Evolutionary conservation across 2,888 invertebrate genomes (phyloP).

Genomic region (Ceriagrion tenellum): DNA sequence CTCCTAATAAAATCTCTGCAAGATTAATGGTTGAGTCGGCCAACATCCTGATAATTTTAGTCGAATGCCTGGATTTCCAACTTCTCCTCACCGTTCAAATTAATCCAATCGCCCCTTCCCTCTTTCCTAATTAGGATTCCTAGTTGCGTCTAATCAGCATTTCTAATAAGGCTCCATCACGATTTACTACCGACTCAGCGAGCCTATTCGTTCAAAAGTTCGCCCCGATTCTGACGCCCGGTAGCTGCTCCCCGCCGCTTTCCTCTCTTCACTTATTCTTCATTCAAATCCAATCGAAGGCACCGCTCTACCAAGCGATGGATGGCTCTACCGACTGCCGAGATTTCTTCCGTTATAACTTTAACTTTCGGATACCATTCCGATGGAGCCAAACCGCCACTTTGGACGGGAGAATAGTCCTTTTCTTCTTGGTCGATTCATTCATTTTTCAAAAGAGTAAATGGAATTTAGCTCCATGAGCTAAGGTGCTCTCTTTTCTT

Average conservation of each 20-base stretch:
- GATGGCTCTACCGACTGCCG: neutral
- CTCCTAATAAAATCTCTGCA: neutral
- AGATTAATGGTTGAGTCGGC: neutral
- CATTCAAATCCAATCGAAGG: neutral
- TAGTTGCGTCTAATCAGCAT: constrained; percentile 28
- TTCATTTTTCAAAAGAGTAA: neutral
- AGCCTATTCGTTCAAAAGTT: constrained; percentile 12
- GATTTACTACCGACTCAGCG: neutral
- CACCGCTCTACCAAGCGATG: neutral
- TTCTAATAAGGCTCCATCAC: neutral
- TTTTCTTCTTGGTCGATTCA: neutral
- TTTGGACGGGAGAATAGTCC: neutral
- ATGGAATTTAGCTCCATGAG: neutral
- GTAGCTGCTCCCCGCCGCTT: neutral
- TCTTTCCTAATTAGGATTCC: constrained; percentile 20
- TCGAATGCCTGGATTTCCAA: neutral
- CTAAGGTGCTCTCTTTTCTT: neutral
- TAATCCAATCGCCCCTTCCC: neutral
- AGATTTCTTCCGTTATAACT: neutral
- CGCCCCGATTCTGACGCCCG: neutral
- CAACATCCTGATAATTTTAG: neutral
- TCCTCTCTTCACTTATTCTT: neutral
- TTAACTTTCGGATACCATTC: neutral
- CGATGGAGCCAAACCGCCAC: neutral
- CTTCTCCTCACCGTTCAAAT: neutral